Evolutionary conservation across 2,113 vertebrate species (phyloP).

Genomic region (Zosterops borbonicus): DNA sequence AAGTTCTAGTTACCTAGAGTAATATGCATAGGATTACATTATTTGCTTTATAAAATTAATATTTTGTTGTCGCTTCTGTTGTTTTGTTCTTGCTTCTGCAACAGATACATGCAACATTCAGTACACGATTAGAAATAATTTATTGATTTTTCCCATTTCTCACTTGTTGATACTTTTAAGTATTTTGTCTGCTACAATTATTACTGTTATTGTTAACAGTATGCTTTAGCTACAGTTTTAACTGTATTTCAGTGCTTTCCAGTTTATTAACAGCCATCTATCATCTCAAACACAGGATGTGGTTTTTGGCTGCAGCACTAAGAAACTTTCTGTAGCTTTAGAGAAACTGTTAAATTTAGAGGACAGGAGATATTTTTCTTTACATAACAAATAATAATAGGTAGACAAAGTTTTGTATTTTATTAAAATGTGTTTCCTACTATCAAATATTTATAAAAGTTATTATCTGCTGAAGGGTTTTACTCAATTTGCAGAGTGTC

Average conservation of each 20-base stretch:
- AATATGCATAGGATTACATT: not conserved
- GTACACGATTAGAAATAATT: not conserved
- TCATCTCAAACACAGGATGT: slow-evolving; percentile 5
- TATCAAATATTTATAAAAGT: not conserved
- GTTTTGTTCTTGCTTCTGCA: not conserved
- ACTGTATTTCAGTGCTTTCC: not conserved
- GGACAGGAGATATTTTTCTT: not conserved
- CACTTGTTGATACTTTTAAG: not conserved
- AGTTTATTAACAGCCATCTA: not conserved
- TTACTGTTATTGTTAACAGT: not conserved
- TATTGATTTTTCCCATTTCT: not conserved
- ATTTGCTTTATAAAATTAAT: not conserved
- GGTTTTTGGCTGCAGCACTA: not conserved
- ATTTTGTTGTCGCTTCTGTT: not conserved
- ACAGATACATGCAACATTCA: not conserved
- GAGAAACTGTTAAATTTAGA: not conserved
- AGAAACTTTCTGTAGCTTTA: not conserved
- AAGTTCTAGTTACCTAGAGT: not conserved
- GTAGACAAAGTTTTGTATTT: not conserved
- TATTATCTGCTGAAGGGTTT: not conserved
- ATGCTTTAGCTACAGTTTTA: not conserved
- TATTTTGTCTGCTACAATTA: not conserved
- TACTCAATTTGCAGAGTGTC: not conserved
- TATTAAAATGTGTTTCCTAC: not conserved
- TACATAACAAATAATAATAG: not conserved